Evolutionary conservation across 2,113 vertebrate species (phyloP).

Genomic region (Festucalex cinctus): DNA sequence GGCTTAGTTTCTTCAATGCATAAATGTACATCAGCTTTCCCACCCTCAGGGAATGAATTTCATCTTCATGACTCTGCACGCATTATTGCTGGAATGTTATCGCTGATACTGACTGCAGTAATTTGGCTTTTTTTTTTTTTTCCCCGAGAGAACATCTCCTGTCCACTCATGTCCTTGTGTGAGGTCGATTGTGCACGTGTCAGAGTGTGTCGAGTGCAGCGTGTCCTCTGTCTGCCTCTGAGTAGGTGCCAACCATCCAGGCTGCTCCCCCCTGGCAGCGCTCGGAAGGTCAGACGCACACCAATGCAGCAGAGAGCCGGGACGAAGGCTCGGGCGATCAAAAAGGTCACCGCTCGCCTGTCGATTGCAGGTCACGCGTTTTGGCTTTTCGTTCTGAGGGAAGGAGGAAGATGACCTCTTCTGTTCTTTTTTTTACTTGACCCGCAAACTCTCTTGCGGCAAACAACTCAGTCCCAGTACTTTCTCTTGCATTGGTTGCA

Average conservation of each 20-base stretch:
- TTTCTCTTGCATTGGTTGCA: slow-evolving; percentile 40
- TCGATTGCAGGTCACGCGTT: slow-evolving; percentile 19
- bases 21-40: slow-evolving; percentile 31
- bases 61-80: slow-evolving; percentile 37
- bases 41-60: slow-evolving; percentile 32
- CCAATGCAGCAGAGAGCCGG: slow-evolving; percentile 45
- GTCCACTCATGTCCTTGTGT: neutral
- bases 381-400: slow-evolving; percentile 13
- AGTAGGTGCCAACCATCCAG: slow-evolving; percentile 49
- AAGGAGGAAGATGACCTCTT: slow-evolving; percentile 23
- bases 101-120: slow-evolving; percentile 16
- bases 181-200: slow-evolving; percentile 4
- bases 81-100: slow-evolving; percentile 60
- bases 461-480: slow-evolving; percentile 3
- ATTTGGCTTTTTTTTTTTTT: slow-evolving; percentile 57
- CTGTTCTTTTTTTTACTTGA: slow-evolving; percentile 7
- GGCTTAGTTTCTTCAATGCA: slow-evolving; percentile 49
- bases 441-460: slow-evolving; percentile 11
- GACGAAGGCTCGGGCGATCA: slow-evolving; percentile 8
- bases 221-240: slow-evolving; percentile 55
- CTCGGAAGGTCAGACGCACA: slow-evolving; percentile 50
- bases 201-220: slow-evolving; percentile 6
- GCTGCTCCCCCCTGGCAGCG: slow-evolving; percentile 71
- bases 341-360: slow-evolving; percentile 14
- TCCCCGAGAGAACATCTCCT: slow-evolving; percentile 59